Percentiles rank a stretch among this genome's conserved stretches.
Evolutionary conservation across 2,113 vertebrate species (phyloP).

Genomic region (Antennarius striatus): DNA sequence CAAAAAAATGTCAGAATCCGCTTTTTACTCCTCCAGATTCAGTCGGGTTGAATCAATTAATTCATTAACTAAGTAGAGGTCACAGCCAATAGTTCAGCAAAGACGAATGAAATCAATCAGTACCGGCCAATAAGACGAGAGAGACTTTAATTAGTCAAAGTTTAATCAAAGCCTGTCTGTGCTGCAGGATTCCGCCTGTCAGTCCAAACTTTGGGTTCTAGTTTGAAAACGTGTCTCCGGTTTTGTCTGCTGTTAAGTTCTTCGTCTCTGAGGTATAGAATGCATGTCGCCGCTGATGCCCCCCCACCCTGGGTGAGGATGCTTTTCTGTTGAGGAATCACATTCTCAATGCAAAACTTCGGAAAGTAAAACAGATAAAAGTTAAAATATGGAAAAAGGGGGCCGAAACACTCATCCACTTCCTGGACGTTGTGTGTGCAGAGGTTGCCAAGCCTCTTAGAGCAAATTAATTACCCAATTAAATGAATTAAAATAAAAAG

Average conservation of each 20-base stretch:
- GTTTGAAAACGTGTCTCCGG: neutral
- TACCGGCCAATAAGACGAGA: conserved; percentile 87
- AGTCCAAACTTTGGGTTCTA: conserved; percentile 23
- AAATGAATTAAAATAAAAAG: conserved; percentile 62
- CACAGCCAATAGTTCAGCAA: conserved; percentile 71
- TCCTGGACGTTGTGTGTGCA: conserved; percentile 19
- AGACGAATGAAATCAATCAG: conserved; percentile 97
- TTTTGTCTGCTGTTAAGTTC: neutral
- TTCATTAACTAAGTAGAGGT: conserved; percentile 84
- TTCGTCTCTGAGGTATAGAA: neutral
- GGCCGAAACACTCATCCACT: conserved; percentile 26
- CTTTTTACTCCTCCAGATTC: conserved; percentile 68
- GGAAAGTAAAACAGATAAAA: conserved; percentile 32
- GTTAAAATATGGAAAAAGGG: conserved; percentile 38
- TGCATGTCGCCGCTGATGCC: neutral
- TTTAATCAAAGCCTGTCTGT: conserved; percentile 88
- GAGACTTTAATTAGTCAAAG: conserved; percentile 93
- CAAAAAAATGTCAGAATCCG: conserved; percentile 72
- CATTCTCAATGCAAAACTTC: conserved; percentile 8
- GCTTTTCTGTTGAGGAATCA: conserved; percentile 25
- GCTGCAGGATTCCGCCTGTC: conserved; percentile 45
- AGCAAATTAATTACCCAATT: conserved; percentile 58
- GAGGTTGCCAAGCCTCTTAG: conserved; percentile 35
- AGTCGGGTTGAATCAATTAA: conserved; percentile 78
- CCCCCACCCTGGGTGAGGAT: neutral